Evolutionary conservation across 1,140 invertebrate genomes (phyloP).

Genomic region (Penaeus japonicus): DNA sequence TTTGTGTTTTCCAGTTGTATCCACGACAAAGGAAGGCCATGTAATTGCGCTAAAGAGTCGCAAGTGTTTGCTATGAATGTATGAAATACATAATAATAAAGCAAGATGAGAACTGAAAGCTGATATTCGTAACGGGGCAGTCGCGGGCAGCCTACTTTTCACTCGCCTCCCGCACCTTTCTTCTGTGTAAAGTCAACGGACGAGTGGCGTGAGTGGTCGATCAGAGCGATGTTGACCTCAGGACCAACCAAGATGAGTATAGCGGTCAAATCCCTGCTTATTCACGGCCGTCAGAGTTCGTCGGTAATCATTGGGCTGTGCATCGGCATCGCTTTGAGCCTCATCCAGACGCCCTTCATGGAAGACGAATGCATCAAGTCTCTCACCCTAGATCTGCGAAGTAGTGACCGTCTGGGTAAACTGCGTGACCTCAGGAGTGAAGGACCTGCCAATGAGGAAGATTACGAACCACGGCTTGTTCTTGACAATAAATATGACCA

Average conservation of each 20-base stretch:
- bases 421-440: conserved; percentile 41
- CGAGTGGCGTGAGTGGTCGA: neutral
- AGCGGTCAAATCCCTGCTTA: conserved; percentile 1
- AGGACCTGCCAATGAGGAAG: neutral
- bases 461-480: conserved; percentile 42
- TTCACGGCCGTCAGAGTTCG: conserved; percentile 46
- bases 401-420: conserved; percentile 15
- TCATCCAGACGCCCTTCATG: conserved; percentile 46
- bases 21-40: too few relatives aligned
- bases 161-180: neutral
- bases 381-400: neutral
- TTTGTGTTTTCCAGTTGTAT: too few relatives aligned
- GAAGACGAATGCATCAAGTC: conserved; percentile 19
- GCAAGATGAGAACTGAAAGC: too few relatives aligned
- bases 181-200: neutral
- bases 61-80: too few relatives aligned
- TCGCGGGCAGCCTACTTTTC: too few relatives aligned
- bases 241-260: conserved; percentile 2
- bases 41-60: too few relatives aligned
- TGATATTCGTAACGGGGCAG: too few relatives aligned
- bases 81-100: too few relatives aligned
- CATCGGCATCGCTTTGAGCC: conserved; percentile 49
- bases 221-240: neutral
- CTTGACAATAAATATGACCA: conserved; percentile 36
- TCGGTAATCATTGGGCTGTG: conserved; percentile 46